Base-by-base conservation (phyloP, 1,140 invertebrate genomes). In the Philopotamus ludificatus region DNA sequence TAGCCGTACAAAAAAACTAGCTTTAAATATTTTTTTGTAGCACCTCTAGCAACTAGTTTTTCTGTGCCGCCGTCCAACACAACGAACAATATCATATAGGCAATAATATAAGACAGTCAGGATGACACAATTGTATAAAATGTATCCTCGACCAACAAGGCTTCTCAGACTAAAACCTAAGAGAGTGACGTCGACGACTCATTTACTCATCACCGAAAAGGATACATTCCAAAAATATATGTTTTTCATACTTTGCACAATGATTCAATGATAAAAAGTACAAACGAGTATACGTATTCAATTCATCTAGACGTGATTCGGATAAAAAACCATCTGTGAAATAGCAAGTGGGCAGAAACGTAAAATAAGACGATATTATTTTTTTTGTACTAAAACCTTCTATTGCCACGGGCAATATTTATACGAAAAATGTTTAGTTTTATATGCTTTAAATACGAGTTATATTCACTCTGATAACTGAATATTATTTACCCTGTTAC, bases 401-500 rank as follows among this genome's bases (percentile, higher is more conserved):
- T 22, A 8, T 22, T 7, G 16, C 18, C 49, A 34, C 28, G 45
- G 23, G 22, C 44, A 26, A 49, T 3, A 61, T 49, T 45, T 50
- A 20, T 20, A 53, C 12, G 28, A 7, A 47, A 28, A 25, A 60
- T 10, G 26, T 3, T 26, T n/a, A 47, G 21, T 60, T n/a, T n/a
- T n/a, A 47, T 60, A 60, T 47, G 25, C 34, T 3, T 10, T 60
- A 23, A 8, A 49, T 47, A 21, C 34, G 44, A 60, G 41, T 60
- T 42, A 60, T 47, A 60, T 8, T 60, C 41, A 60, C 57, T 60
- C 57, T 60, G 57, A 60, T 47, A 49, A 60, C 57, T 34, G 57
- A 60, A 60, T 60, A 60, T 26, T n/a, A 47, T 61, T 61, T 65
- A 65, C 63, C 63, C 63, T 65, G 63, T 65, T 60, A 65, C 63